These are phyloP conservation scores for Thaumatotibia leucotreta DNA, from an alignment of 1,140 invertebrate genomes.

Conservation along the genomic window DNA sequence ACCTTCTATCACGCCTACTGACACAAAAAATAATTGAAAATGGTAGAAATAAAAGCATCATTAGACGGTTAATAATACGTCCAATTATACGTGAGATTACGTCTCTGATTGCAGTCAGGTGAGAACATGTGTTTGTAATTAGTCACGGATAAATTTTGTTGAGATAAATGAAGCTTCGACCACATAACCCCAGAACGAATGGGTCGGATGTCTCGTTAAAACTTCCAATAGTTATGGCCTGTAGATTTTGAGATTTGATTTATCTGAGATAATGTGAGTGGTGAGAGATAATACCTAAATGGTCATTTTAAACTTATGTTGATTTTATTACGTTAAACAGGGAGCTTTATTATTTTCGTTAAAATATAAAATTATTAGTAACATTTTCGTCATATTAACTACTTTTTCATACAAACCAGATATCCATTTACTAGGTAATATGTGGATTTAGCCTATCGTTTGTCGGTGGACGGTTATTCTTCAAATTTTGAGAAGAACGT, in stretches of 20 bases:
- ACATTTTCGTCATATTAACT: too few species aligned
- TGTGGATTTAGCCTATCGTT: too few species aligned
- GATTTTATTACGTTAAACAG: neutral
- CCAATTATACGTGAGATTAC: conserved; percentile 10
- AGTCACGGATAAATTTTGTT: conserved; percentile 9
- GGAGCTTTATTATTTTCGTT: too few species aligned
- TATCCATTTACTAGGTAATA: too few species aligned
- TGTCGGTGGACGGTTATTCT: too few species aligned
- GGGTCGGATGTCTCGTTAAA: neutral
- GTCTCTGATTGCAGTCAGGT: conserved; percentile 1
- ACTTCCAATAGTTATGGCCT: neutral
- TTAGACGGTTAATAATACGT: conserved; percentile 12
- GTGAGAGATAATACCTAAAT: neutral
- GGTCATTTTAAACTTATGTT: neutral
- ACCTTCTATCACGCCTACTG: neutral
- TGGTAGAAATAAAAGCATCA: conserved; percentile 11
- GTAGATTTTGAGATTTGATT: neutral
- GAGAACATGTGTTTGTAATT: conserved; percentile 6
- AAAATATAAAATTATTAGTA: too few species aligned
- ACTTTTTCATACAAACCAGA: too few species aligned
- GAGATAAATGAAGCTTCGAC: neutral
- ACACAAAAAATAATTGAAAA: neutral
- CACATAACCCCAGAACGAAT: neutral
- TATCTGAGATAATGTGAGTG: neutral
- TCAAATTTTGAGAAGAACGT: too few species aligned